Percentiles rank a stretch among this genome's conserved stretches.
These are phyloP conservation scores for Meandrusa payeni DNA, from an alignment of 2,888 invertebrate genomes.

Conservation along the genomic window DNA sequence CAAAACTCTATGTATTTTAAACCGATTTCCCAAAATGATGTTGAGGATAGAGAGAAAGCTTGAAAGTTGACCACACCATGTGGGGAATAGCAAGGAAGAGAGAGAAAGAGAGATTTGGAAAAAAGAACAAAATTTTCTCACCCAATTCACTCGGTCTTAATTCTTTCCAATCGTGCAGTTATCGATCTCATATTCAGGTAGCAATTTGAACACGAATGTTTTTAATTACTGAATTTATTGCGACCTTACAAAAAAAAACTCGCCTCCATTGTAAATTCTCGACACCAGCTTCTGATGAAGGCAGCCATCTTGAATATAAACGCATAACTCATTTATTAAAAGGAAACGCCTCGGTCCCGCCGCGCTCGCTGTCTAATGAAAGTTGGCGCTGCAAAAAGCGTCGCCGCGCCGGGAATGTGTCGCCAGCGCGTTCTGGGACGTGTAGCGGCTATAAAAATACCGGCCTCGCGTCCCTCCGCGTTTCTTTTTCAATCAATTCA, in stretches of 20 bases:
- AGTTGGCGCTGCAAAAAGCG: conserved; percentile 76
- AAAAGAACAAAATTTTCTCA: too few relatives aligned
- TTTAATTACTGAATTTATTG: conserved; percentile 24
- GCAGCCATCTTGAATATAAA: conserved; percentile 70
- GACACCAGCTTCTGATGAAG: conserved; percentile 56
- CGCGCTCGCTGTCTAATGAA: conserved; percentile 73
- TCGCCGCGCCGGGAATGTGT: conserved; percentile 73
- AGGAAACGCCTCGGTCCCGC: conserved; percentile 66
- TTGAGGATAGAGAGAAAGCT: too few relatives aligned
- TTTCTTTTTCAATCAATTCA: conserved; percentile 77
- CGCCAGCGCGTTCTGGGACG: conserved; percentile 72
- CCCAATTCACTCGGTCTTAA: too few relatives aligned
- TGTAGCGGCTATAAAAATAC: conserved; percentile 78
- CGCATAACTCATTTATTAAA: conserved; percentile 77
- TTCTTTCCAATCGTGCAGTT: conserved; percentile 1
- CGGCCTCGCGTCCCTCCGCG: conserved; percentile 55
- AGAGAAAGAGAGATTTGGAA: too few relatives aligned
- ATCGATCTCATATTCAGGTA: conserved; percentile 7
- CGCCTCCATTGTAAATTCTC: conserved; percentile 53
- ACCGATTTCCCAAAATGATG: too few relatives aligned
- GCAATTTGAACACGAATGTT: conserved; percentile 9
- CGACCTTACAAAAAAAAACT: conserved; percentile 26
- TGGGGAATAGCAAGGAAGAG: too few relatives aligned
- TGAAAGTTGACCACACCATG: too few relatives aligned
- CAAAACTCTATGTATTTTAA: too few relatives aligned